Conservation (phyloP, 2,113 vertebrate genomes). For the Aegotheles bennettii region DNA sequence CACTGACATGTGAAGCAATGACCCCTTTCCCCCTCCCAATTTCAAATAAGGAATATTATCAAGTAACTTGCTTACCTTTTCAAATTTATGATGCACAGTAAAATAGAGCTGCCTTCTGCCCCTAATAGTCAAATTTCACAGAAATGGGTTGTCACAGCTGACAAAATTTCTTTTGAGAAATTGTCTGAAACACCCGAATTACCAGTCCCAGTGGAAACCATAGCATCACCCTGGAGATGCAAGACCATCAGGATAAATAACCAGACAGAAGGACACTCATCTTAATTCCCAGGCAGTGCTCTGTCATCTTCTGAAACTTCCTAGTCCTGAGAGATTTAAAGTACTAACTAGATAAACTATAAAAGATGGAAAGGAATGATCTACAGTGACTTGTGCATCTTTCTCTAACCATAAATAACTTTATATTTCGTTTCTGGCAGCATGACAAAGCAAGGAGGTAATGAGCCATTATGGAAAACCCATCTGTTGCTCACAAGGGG, state of each 20-base stretch:
- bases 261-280: slow-evolving; percentile 58
- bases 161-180: slow-evolving; percentile 54
- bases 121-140: slow-evolving; percentile 16
- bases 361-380: slow-evolving; percentile 66
- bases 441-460: slow-evolving; percentile 70
- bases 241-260: slow-evolving; percentile 50
- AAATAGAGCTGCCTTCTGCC: slow-evolving; percentile 4
- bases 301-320: slow-evolving; percentile 63
- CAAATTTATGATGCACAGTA: not conserved
- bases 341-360: slow-evolving; percentile 70
- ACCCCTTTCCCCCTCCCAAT: not conserved
- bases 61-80: slow-evolving; percentile 54
- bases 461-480: slow-evolving; percentile 78
- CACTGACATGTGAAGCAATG: not conserved
- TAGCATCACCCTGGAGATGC: slow-evolving; percentile 31
- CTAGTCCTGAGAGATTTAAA: slow-evolving; percentile 53
- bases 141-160: slow-evolving; percentile 51
- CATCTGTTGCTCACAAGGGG: slow-evolving; percentile 78
- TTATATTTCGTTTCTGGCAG: slow-evolving; percentile 75
- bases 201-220: slow-evolving; percentile 26
- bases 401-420: slow-evolving; percentile 77
- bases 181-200: slow-evolving; percentile 58
- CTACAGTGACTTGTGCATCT: slow-evolving; percentile 71
- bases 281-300: slow-evolving; percentile 56
- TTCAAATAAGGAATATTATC: not conserved